Percentiles rank a stretch among this genome's conserved stretches.
Conservation (phyloP, 2,113 vertebrate genomes). For the Tricholaema leucomelas region DNA sequence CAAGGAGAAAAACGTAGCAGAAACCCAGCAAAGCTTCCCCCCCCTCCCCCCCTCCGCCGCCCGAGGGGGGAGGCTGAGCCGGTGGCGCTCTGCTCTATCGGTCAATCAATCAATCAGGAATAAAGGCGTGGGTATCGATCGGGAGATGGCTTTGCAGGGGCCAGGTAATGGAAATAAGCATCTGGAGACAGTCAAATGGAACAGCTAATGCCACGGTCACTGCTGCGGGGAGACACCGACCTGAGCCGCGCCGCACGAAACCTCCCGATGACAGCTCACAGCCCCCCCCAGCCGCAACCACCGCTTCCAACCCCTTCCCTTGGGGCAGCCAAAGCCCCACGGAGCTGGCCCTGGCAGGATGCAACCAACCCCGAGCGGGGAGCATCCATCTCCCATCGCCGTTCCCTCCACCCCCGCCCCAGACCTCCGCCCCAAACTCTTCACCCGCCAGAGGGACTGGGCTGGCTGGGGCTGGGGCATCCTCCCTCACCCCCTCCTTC, state of each 20-base stretch:
- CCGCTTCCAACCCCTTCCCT: not conserved
- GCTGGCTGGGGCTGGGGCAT: not conserved
- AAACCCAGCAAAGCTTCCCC: not conserved
- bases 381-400: rapidly evolving
- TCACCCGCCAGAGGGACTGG: rapidly evolving
- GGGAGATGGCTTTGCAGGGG: not conserved
- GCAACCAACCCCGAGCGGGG: rapidly evolving
- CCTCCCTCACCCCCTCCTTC: not conserved
- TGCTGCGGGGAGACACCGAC: not conserved
- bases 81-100: not conserved
- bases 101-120: slow-evolving; percentile 32
- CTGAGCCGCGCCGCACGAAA: not conserved
- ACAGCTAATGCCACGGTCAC: not conserved
- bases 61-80: not conserved
- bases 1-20: not conserved
- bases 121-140: not conserved
- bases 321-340: rapidly evolving
- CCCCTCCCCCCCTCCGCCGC: not conserved
- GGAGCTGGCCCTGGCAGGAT: not conserved
- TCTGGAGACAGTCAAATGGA: not conserved
- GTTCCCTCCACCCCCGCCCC: no score
- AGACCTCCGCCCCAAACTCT: not conserved
- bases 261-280: not conserved
- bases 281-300: not conserved
- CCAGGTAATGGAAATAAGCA: not conserved